Evolutionary conservation across 1,140 invertebrate species (phyloP).

Genomic region (Latrodectus geometricus): DNA sequence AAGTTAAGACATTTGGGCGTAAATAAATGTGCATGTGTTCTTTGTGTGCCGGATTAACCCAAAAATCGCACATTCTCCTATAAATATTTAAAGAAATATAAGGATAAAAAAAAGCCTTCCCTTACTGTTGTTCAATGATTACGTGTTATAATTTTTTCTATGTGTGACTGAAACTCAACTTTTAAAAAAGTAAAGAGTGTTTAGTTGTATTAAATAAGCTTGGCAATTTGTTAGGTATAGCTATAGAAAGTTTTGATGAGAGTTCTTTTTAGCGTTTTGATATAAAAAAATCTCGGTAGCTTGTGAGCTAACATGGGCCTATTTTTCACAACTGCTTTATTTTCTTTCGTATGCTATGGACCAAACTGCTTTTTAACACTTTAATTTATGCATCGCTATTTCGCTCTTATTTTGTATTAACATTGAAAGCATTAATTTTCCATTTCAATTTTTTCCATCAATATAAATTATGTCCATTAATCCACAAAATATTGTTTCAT

Average conservation of each 20-base stretch:
- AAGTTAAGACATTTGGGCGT: background rate
- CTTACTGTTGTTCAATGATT: conserved; percentile 55
- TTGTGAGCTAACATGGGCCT: conserved; percentile 18
- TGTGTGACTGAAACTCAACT: conserved; percentile 57
- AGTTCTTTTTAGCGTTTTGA: conserved; percentile 59
- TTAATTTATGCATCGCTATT: background rate
- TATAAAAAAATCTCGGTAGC: conserved; percentile 46
- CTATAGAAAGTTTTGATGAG: conserved; percentile 49
- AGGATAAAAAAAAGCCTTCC: conserved; percentile 52
- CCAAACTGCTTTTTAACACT: conserved; percentile 45
- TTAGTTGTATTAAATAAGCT: conserved; percentile 49
- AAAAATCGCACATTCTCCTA: conserved; percentile 54
- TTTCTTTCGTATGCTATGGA: conserved; percentile 28
- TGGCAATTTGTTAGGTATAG: conserved; percentile 56
- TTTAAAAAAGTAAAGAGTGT: conserved; percentile 58
- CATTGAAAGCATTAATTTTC: too few species aligned
- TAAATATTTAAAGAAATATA: conserved; percentile 55
- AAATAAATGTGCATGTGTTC: conserved; percentile 46
- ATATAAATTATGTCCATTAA: too few species aligned
- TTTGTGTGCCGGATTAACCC: conserved; percentile 51
- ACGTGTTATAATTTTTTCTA: conserved; percentile 59
- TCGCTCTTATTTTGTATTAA: background rate
- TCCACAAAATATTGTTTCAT: too few species aligned
- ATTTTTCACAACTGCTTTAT: conserved; percentile 45
- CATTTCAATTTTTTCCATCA: too few species aligned